Percentiles rank a stretch among this genome's conserved stretches.
Evolutionary conservation across 2,113 vertebrate species (phyloP).

Genomic region (Shinisaurus crocodilurus): DNA sequence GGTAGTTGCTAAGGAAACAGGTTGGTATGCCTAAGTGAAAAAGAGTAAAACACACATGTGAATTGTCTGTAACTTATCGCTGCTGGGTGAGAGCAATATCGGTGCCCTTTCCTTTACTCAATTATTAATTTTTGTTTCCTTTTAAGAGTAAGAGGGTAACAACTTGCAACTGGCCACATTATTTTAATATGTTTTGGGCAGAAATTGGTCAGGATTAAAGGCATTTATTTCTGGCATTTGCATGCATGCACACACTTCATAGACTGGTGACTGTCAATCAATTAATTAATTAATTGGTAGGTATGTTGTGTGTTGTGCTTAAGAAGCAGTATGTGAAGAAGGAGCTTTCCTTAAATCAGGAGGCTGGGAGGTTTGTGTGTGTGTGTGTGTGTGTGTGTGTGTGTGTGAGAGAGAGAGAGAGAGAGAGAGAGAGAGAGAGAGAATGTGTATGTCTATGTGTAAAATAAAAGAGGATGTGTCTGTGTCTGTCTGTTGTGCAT

Average conservation of each 20-base stretch:
- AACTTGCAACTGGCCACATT: background rate
- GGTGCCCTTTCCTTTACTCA: conserved; percentile 42
- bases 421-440: too few species aligned
- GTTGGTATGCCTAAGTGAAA: conserved; percentile 70
- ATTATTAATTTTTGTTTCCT: conserved; percentile 9
- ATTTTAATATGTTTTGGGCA: background rate
- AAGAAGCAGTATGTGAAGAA: background rate
- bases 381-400: too few species aligned
- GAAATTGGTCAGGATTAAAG: background rate
- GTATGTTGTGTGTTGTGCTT: background rate
- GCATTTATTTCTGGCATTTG: background rate
- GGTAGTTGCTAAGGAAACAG: conserved; percentile 76
- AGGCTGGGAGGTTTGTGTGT: background rate
- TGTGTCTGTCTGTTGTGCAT: too few species aligned
- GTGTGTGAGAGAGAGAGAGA: too few species aligned
- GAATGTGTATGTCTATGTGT: too few species aligned
- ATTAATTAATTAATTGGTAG: background rate
- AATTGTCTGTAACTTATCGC: conserved; percentile 56
- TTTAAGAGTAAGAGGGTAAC: background rate
- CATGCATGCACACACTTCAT: background rate
- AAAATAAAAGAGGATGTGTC: too few species aligned
- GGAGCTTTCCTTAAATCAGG: background rate
- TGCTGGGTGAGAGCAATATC: conserved; percentile 50
- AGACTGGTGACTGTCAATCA: background rate
- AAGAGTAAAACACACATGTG: conserved; percentile 65